A percentile compares a stretch with the other conserved stretches of the same genome.
phyloP scores from a whole-genome alignment of 2,888 invertebrate species.

The Nephrotoma guestfalica region DNA sequence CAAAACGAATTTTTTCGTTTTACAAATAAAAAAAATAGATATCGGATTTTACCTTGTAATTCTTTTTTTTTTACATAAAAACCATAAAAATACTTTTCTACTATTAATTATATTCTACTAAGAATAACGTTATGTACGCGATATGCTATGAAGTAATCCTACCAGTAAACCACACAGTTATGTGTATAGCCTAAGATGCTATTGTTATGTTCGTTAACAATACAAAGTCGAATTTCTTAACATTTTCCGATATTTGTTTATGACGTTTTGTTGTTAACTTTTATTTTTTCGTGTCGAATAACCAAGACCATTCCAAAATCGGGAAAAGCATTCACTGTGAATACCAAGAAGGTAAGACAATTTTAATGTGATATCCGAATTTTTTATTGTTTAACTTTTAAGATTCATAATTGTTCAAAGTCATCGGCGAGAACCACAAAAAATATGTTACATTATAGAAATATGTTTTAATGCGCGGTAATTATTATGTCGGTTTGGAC shows the following conservation, averaged over 20 bases:
- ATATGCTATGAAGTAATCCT: neutral
- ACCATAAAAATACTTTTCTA: neutral
- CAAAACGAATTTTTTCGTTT: neutral
- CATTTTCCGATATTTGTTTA: neutral
- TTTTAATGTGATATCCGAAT: neutral
- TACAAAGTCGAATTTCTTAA: neutral
- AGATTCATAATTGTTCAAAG: neutral
- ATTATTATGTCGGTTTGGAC: neutral
- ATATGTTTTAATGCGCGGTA: neutral
- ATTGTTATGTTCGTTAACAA: neutral
- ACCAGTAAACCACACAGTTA: neutral
- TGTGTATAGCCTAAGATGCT: neutral
- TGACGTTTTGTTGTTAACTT: neutral
- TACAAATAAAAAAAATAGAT: neutral
- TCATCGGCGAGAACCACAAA: neutral
- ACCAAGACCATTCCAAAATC: neutral
- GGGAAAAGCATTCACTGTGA: neutral
- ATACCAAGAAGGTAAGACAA: neutral
- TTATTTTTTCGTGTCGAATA: neutral
- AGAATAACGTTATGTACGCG: neutral
- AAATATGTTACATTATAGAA: neutral
- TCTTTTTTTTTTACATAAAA: neutral
- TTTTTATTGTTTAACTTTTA: neutral
- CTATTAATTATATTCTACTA: neutral
- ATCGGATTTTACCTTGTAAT: neutral